Conservation (phyloP, 2,113 vertebrate species). For the Fulica atra region DNA sequence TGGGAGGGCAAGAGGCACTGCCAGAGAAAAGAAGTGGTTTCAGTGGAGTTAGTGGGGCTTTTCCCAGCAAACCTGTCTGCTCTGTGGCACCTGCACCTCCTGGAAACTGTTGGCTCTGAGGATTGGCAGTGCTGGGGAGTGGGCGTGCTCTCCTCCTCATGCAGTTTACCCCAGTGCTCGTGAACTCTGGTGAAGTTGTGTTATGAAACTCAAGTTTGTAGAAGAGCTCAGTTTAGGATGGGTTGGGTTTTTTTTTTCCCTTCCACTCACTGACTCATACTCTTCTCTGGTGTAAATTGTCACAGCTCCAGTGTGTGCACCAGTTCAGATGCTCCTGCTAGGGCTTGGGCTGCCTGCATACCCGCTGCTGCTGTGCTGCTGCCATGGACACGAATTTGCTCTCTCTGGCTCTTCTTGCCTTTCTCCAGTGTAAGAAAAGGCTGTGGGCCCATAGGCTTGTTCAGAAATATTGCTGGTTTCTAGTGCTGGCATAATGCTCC, state of each 20-base stretch:
- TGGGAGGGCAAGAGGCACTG: not conserved
- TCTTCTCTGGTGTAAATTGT: not conserved
- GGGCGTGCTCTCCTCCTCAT: rapidly evolving
- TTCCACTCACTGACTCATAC: not conserved
- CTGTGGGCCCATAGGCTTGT: not conserved
- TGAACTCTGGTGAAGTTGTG: not conserved
- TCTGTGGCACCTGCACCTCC: not conserved
- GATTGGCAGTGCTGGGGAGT: not conserved
- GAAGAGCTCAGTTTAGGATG: not conserved
- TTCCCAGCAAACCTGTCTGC: not conserved
- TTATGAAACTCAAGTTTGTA: not conserved
- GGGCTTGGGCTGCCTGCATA: not conserved
- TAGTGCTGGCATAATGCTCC: conserved; percentile 32
- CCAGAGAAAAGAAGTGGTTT: not conserved
- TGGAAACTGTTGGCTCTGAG: not conserved
- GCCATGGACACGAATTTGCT: not conserved
- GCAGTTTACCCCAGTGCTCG: not conserved
- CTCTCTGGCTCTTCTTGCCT: not conserved
- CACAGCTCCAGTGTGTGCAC: not conserved
- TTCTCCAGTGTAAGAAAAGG: not conserved
- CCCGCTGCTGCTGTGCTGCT: not conserved
- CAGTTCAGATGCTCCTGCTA: not conserved
- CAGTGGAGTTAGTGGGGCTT: not conserved
- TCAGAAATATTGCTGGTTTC: conserved; percentile 51
- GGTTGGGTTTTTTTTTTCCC: not conserved